Conservation (phyloP, 2,113 vertebrate genomes). For the Alaudala cheleensis region DNA sequence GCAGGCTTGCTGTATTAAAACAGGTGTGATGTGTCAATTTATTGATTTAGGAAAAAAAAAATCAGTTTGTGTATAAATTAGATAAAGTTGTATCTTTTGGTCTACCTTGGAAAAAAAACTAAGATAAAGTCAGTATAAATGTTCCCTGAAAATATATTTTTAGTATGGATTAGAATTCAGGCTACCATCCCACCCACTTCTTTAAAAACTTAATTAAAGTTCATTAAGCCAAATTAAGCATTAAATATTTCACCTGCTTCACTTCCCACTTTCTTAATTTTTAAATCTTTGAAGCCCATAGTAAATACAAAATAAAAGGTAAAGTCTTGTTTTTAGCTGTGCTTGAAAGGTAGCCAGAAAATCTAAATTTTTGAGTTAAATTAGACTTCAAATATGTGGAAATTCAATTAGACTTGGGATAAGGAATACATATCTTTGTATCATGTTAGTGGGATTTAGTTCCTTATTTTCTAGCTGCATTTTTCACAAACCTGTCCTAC, state of each 20-base stretch:
- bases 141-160: neutral
- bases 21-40: neutral
- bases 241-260: neutral
- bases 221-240: neutral
- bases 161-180: neutral
- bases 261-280: neutral
- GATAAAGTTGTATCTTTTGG: neutral
- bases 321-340: neutral
- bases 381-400: neutral
- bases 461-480: neutral
- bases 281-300: neutral
- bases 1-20: neutral
- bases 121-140: neutral
- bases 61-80: neutral
- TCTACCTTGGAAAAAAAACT: neutral
- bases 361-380: neutral
- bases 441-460: neutral
- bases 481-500: neutral
- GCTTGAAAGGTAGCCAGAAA: neutral
- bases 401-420: neutral
- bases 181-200: neutral
- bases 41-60: neutral
- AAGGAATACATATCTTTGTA: neutral
- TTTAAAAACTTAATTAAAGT: neutral
- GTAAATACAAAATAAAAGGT: neutral